These are phyloP conservation scores for Phalacrocorax aristotelis DNA, from an alignment of 2,113 vertebrate species.

Conservation along the genomic window DNA sequence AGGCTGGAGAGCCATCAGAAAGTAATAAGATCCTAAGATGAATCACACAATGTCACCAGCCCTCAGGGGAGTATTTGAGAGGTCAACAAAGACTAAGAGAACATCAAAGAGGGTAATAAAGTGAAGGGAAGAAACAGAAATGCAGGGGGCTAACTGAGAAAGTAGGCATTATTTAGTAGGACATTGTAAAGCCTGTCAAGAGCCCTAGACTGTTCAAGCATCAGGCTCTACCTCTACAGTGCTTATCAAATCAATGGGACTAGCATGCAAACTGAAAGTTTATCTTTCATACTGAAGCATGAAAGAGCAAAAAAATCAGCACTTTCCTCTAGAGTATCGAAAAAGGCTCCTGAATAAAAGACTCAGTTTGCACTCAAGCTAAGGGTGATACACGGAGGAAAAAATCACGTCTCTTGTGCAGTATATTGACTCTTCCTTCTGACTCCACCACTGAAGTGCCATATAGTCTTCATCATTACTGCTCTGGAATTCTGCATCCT, in stretches of 20 bases:
- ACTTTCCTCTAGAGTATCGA: neutral
- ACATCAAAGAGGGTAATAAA: slow-evolving; percentile 6
- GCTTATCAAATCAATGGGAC: neutral
- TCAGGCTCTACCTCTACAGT: neutral
- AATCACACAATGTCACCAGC: neutral
- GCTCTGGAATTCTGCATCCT: neutral
- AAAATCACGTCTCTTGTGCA: neutral
- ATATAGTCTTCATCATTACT: neutral
- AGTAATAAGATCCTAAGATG: neutral
- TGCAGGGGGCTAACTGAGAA: neutral
- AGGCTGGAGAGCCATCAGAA: neutral
- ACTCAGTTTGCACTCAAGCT: neutral
- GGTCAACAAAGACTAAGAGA: neutral
- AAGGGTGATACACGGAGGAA: neutral
- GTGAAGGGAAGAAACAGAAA: neutral
- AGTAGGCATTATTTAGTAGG: neutral
- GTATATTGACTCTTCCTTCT: neutral
- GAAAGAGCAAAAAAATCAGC: neutral
- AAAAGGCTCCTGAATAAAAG: neutral
- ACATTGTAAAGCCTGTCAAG: neutral
- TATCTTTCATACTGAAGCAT: neutral
- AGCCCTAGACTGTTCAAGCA: neutral
- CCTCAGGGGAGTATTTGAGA: neutral
- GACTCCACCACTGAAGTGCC: neutral
- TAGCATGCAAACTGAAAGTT: neutral